Evolutionary conservation across 2,888 invertebrate species (phyloP), one percentile per base, ranked within the genome.

Genomic region (Ypsolopha scabrella): DNA sequence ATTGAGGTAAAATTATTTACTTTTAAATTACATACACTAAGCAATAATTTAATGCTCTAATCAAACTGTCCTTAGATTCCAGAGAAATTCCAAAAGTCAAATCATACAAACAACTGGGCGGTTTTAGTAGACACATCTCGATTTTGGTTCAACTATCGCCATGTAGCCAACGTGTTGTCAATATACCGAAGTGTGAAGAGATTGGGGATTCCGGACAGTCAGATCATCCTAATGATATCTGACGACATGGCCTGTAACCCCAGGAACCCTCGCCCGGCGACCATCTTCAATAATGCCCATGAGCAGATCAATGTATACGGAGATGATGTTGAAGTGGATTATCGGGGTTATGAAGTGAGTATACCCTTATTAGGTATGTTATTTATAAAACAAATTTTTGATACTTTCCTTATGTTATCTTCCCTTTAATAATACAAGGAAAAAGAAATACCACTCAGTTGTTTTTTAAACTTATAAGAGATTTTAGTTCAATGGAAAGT

Each of bases 171-270:
- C 77, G 99, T 99, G 0, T 80, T 99, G 13, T 99, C 99, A 0
- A 96, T 99, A 56, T 99, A 99, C 73, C 91, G 98, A 9, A 98
- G 98, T 71, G 98, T 99, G 0, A 99, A 99, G 79, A 89, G 99
- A 11, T 88, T 99, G 4, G 99, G 99, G n/a, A 99, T 99, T 62
- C 99, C 99, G 0, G 99, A 99, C 75, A 94, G 94, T 53, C 99
- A 99, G 77, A 99, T 99, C 52, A 99, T 99, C 58, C 80, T 99
- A 52, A 99, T 99, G 99, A 93, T 99, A 58, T 99, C 99, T 1
- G 99, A 99, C 79, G 99, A 99, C 70, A 99, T 99, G 97, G 99
- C 99, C 0, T 99, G 99, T 70, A 99, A 99, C 85, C 93, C 98
- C 0, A 88, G 99, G 57, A 99, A 99, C 83, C 99, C 99, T 0